Conservation (phyloP, 2,888 invertebrate species). For the Pheosia tremula region DNA sequence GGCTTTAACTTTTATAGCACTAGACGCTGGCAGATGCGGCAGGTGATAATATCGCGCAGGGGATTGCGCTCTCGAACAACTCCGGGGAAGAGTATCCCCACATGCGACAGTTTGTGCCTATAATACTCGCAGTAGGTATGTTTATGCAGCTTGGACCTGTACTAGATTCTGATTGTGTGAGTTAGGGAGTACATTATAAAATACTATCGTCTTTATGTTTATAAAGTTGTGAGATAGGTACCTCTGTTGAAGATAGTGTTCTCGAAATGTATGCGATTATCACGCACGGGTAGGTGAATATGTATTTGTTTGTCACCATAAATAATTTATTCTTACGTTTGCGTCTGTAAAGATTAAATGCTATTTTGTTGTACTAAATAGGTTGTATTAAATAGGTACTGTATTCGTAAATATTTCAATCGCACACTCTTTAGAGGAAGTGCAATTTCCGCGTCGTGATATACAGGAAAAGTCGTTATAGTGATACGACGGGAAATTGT, state of each 20-base stretch:
- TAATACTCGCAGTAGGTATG: conserved; percentile 16
- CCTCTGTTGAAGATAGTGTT: too few species aligned
- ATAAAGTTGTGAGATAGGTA: too few species aligned
- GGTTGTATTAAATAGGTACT: conserved; percentile 8
- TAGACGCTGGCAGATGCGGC: conserved; percentile 41
- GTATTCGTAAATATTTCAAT: conserved; percentile 34
- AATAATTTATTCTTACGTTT: conserved; percentile 47
- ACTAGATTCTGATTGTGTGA: neutral
- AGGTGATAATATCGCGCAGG: conserved; percentile 47
- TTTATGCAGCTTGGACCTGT: conserved; percentile 23
- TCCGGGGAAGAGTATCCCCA: conserved; percentile 33
- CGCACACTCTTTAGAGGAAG: conserved; percentile 38
- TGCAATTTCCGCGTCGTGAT: conserved; percentile 50
- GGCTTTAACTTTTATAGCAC: conserved; percentile 44
- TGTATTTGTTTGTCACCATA: conserved; percentile 17
- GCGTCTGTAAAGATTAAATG: conserved; percentile 34
- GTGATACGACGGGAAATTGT: conserved; percentile 32
- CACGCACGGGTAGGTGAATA: conserved; percentile 15
- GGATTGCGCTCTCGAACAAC: conserved; percentile 49
- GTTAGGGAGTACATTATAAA: neutral
- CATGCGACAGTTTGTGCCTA: conserved; percentile 32
- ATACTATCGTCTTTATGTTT: too few species aligned
- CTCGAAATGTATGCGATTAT: too few species aligned
- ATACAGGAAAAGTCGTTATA: conserved; percentile 43
- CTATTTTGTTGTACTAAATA: too few species aligned